Evolutionary conservation across 2,113 vertebrate genomes (phyloP).

Genomic region (Puntigrus tetrazona): DNA sequence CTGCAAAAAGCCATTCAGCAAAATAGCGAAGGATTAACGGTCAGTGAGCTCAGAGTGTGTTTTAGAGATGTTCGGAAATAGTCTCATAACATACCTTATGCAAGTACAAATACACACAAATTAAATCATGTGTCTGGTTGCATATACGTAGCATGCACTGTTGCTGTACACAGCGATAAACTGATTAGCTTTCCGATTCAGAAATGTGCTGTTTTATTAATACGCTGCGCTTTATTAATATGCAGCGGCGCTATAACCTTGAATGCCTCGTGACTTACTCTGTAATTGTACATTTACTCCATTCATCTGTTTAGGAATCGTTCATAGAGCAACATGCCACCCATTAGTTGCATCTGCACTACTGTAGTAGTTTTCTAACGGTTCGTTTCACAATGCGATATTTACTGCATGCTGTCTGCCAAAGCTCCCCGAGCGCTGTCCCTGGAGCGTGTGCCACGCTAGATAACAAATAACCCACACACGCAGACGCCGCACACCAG

Average conservation of each 20-base stretch:
- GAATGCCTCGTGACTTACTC: background rate
- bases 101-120: background rate
- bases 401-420: constrained; percentile 18
- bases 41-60: background rate
- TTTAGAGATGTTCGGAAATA: background rate
- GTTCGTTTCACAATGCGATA: background rate
- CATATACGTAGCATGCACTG: background rate
- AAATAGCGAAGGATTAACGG: background rate
- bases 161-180: background rate
- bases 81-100: background rate
- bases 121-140: background rate
- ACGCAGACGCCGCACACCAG: background rate
- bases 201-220: background rate
- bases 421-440: background rate
- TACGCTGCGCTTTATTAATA: background rate
- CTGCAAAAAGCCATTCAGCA: background rate
- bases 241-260: background rate
- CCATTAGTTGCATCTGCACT: background rate
- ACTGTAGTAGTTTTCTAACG: background rate
- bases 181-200: background rate
- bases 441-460: constrained; percentile 5
- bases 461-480: constrained; percentile 12
- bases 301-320: background rate
- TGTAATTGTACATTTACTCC: background rate
- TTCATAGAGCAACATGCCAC: background rate